phyloP scores from a whole-genome alignment of 2,113 vertebrate genomes.

The Brachyhypopomus occidentalis region DNA sequence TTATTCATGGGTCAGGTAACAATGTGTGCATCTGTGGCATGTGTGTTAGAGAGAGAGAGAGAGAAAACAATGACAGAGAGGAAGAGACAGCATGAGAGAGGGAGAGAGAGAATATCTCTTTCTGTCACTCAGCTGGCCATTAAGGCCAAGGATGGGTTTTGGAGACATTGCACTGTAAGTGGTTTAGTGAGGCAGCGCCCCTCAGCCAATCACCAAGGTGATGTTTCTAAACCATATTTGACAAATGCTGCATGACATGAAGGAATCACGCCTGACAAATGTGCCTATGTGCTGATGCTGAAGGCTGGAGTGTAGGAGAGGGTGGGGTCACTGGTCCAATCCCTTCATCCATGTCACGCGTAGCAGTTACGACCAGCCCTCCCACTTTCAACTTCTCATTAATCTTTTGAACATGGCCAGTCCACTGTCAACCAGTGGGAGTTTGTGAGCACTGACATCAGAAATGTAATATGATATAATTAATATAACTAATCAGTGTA shows the following conservation, averaged over 20 bases:
- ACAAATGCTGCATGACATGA: not conserved
- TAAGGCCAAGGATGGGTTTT: slow-evolving; percentile 23
- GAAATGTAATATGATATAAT: too few species aligned
- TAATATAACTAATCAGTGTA: too few species aligned
- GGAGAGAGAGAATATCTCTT: slow-evolving; percentile 37
- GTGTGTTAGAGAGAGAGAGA: slow-evolving; percentile 47
- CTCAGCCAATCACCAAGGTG: not conserved
- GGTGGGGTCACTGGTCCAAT: too few species aligned
- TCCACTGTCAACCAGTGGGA: too few species aligned
- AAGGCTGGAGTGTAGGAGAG: too few species aligned
- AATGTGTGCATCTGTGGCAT: slow-evolving; percentile 35
- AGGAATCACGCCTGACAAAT: too few species aligned
- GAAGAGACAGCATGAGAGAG: slow-evolving; percentile 43
- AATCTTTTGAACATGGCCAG: too few species aligned
- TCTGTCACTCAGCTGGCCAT: slow-evolving; percentile 33
- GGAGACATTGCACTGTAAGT: not conserved
- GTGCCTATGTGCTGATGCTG: too few species aligned
- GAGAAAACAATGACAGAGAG: slow-evolving; percentile 52
- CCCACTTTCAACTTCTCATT: too few species aligned
- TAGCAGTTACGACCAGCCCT: too few species aligned
- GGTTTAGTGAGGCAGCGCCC: not conserved
- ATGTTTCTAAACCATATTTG: not conserved
- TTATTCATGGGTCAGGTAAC: slow-evolving; percentile 61
- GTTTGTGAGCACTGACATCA: too few species aligned
- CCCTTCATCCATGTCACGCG: too few species aligned